Conservation (phyloP, 2,113 vertebrate genomes). For the Clarias gariepinus region DNA sequence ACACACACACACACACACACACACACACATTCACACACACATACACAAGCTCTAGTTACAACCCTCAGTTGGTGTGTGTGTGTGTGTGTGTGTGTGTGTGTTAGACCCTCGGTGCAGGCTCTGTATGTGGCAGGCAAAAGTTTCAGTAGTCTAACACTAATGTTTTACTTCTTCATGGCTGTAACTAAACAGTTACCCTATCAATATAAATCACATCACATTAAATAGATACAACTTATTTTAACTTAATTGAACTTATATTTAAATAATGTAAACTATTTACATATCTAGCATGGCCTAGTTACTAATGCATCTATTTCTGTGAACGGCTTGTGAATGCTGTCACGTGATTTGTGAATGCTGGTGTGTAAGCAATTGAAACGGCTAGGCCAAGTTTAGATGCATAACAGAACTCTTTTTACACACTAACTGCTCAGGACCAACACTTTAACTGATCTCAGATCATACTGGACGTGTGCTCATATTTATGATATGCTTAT, state of each 20-base stretch:
- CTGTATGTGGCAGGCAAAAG: neutral
- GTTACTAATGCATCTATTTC: neutral
- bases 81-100: constrained; percentile 13
- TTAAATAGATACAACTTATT: neutral
- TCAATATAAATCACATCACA: neutral
- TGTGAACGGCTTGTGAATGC: neutral
- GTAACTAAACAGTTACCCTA: neutral
- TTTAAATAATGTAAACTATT: too few relatives aligned
- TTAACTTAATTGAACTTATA: too few relatives aligned
- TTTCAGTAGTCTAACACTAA: neutral
- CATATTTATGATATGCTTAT: neutral
- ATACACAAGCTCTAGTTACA: constrained; percentile 42
- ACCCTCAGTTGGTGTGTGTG: neutral
- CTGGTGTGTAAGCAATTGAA: neutral
- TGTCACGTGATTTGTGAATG: neutral
- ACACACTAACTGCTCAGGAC: neutral
- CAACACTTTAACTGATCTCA: neutral
- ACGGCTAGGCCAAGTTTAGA: constrained; percentile 6
- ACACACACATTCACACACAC: constrained; percentile 11
- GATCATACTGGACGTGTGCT: neutral
- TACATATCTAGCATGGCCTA: neutral
- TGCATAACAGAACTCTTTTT: neutral
- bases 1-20: neutral
- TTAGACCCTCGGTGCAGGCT: too few relatives aligned
- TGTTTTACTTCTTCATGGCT: neutral